Conservation (phyloP, 2,113 vertebrate genomes). For the Clupea harengus region DNA sequence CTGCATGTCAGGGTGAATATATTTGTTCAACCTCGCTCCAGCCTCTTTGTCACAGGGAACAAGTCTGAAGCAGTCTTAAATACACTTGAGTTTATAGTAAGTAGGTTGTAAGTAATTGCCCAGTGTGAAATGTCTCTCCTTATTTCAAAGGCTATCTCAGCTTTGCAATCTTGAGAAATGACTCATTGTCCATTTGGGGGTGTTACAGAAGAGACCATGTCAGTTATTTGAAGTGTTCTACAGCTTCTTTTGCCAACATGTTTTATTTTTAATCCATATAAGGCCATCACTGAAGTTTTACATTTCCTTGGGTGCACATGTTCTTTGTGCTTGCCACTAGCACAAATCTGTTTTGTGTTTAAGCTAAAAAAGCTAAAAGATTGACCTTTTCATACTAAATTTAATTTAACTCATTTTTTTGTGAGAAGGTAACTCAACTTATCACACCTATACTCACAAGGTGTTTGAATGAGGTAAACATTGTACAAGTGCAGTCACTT, state of each 20-base stretch:
- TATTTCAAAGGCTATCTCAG: background rate
- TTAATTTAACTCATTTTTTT: background rate
- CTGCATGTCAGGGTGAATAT: constrained; percentile 8
- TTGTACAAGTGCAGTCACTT: background rate
- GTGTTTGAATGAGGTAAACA: background rate
- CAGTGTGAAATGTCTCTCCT: background rate
- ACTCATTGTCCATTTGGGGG: background rate
- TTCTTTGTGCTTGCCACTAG: background rate
- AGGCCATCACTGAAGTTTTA: background rate
- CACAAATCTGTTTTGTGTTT: background rate
- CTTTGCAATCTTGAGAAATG: background rate
- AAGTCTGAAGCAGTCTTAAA: background rate
- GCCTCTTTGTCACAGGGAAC: background rate
- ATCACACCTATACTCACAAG: background rate
- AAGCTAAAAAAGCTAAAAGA: background rate
- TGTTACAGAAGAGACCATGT: background rate
- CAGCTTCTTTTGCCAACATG: background rate
- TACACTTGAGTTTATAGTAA: background rate
- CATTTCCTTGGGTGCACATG: too few relatives aligned
- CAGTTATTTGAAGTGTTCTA: background rate
- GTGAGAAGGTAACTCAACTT: background rate
- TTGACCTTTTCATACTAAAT: background rate
- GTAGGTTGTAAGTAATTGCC: background rate
- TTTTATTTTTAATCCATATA: background rate
- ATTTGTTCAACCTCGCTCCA: background rate